These are phyloP conservation scores for Chelonia mydas DNA, from an alignment of 2,797 vertebrate genomes.

Conservation along the genomic window DNA sequence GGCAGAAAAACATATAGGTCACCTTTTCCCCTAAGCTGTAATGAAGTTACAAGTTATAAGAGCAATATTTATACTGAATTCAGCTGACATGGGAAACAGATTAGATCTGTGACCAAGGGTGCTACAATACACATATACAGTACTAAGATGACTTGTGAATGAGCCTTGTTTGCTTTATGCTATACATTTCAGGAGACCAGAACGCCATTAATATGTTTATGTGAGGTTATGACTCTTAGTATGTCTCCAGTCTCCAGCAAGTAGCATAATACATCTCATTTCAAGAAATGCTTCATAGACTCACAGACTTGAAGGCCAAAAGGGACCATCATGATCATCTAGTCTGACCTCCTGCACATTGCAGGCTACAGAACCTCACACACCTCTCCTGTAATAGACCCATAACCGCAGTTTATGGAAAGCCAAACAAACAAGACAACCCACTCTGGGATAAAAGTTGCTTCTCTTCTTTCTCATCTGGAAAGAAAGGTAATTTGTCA, in stretches of 20 bases:
- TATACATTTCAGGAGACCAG: neutral
- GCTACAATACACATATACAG: neutral
- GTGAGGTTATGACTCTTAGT: neutral
- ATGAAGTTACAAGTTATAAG: conserved; percentile 25
- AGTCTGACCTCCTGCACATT: neutral
- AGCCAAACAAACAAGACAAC: neutral
- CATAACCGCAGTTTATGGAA: neutral
- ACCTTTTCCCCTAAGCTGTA: conserved; percentile 17
- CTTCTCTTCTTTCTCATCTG: neutral
- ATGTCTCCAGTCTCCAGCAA: neutral
- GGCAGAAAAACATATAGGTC: neutral
- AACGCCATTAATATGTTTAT: neutral
- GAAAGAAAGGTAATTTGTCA: neutral
- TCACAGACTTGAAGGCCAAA: neutral
- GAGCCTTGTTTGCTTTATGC: neutral
- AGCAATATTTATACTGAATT: neutral
- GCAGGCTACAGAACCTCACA: neutral
- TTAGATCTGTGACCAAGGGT: neutral
- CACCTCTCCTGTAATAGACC: neutral
- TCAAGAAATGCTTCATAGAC: neutral
- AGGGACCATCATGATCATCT: neutral
- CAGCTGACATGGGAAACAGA: neutral
- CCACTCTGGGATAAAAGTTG: neutral
- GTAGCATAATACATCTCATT: neutral
- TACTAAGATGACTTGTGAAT: conserved; percentile 9